phyloP scores from a whole-genome alignment of 2,797 vertebrate species.

The Cossypha niveicapilla region DNA sequence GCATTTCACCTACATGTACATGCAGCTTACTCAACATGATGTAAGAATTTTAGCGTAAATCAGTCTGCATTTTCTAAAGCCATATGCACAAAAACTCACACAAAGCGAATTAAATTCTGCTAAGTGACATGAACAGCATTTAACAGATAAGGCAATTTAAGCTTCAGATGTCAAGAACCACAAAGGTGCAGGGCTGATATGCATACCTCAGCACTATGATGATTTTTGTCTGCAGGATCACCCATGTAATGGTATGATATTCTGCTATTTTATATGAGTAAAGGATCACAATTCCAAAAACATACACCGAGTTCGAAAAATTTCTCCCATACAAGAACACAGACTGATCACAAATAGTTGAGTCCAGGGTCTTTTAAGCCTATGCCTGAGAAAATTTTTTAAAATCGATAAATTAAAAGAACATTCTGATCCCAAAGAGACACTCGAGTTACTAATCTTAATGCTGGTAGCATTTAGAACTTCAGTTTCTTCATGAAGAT shows the following conservation, averaged over 20 bases:
- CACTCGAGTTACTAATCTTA: neutral
- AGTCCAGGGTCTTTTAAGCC: neutral
- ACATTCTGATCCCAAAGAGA: neutral
- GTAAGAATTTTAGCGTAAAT: neutral
- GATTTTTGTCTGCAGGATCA: neutral
- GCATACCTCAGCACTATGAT: neutral
- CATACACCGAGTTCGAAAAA: neutral
- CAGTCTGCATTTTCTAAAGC: neutral
- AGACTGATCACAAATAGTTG: neutral
- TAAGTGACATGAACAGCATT: neutral
- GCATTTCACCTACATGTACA: rapidly evolving
- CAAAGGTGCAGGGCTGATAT: neutral
- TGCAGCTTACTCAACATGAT: neutral
- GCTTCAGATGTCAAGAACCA: neutral
- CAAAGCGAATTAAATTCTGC: neutral
- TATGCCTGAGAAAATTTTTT: neutral
- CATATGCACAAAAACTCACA: neutral
- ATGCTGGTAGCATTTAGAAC: neutral
- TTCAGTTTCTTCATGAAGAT: neutral
- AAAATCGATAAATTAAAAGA: neutral
- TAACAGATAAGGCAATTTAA: neutral
- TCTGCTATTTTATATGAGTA: neutral
- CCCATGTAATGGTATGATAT: neutral
- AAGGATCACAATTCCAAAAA: neutral
- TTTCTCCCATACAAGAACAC: neutral